phyloP scores from a whole-genome alignment of 2,888 invertebrate genomes.

The Ecliptopera silaceata region DNA sequence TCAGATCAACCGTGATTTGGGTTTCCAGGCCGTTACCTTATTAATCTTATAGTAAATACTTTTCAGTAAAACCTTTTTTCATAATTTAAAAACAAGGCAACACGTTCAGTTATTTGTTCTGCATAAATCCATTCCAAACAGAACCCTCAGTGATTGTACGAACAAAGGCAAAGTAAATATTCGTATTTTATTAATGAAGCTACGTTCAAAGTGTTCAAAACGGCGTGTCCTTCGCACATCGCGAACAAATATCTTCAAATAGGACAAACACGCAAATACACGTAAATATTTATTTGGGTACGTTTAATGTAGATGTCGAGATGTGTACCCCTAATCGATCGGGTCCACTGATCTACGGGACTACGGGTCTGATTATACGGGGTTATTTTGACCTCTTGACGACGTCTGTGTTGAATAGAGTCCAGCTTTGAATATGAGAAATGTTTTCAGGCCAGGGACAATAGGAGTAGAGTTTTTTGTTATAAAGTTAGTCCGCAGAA shows the following conservation, averaged over 20 bases:
- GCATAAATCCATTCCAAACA: not conserved
- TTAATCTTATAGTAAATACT: too few relatives aligned
- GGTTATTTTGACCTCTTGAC: too few relatives aligned
- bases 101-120: not conserved
- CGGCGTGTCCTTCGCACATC: constrained; percentile 11
- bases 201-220: constrained; percentile 21
- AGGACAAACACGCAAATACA: constrained; percentile 5
- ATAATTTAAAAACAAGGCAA: not conserved
- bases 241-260: constrained; percentile 18
- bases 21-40: too few relatives aligned
- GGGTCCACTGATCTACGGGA: not conserved
- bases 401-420: too few relatives aligned
- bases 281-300: constrained; percentile 18
- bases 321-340: constrained; percentile 15
- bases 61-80: not conserved
- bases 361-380: too few relatives aligned
- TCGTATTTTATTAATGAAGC: constrained; percentile 23
- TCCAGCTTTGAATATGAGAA: too few relatives aligned
- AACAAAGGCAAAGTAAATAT: not conserved
- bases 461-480: too few relatives aligned
- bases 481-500: too few relatives aligned
- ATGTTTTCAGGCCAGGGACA: too few relatives aligned
- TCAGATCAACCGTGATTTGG: too few relatives aligned
- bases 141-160: not conserved
- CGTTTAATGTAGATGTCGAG: constrained; percentile 10